These are phyloP conservation scores for Epinotia ramella DNA, from an alignment of 2,888 invertebrate genomes.

Conservation along the genomic window DNA sequence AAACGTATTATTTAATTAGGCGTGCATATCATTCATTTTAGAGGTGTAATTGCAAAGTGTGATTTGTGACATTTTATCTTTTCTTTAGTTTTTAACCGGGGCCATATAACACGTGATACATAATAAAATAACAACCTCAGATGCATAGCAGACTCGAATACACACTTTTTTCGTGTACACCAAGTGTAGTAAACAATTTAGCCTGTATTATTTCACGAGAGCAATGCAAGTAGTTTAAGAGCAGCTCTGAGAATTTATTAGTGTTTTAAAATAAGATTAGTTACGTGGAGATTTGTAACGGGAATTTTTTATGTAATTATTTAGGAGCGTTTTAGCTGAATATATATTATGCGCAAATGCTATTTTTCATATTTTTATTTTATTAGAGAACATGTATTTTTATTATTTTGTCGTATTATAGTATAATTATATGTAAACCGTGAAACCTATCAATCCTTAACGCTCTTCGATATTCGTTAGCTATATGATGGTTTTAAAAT, in stretches of 20 bases:
- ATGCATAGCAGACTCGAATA: slow-evolving; percentile 11
- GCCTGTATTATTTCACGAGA: neutral
- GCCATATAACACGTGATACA: slow-evolving; percentile 36
- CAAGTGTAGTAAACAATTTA: neutral
- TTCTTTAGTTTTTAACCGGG: slow-evolving; percentile 30
- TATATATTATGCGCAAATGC: slow-evolving; percentile 18
- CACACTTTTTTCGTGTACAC: neutral
- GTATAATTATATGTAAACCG: neutral
- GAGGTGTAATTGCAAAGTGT: slow-evolving; percentile 26
- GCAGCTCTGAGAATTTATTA: slow-evolving; percentile 29
- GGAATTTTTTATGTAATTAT: slow-evolving; percentile 30
- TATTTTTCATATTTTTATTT: slow-evolving; percentile 14
- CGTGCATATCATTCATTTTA: slow-evolving; percentile 45
- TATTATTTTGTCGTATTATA: neutral
- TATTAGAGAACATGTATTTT: neutral
- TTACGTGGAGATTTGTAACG: slow-evolving; percentile 28
- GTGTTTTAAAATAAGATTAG: slow-evolving; percentile 4
- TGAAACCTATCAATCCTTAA: neutral
- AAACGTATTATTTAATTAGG: slow-evolving; percentile 43
- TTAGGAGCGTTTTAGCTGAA: neutral
- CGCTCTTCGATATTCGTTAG: neutral
- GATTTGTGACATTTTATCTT: neutral
- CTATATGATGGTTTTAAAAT: neutral
- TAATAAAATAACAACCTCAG: slow-evolving; percentile 8
- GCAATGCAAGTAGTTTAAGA: neutral